Evolutionary conservation across 1,140 invertebrate genomes (phyloP), one percentile per base, ranked within the genome.

Genomic region (Meloidogyne chitwoodi): DNA sequence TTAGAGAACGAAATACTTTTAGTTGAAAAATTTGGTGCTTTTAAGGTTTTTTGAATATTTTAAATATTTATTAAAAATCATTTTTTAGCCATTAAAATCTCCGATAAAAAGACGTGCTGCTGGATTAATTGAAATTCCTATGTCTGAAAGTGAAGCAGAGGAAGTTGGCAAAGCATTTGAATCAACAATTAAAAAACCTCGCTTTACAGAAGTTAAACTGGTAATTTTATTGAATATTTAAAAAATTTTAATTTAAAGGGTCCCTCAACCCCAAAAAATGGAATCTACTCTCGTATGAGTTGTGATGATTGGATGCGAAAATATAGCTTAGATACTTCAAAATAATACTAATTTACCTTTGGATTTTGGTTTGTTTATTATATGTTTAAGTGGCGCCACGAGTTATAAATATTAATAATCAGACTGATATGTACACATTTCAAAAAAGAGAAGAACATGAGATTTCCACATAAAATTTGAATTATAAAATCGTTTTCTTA

Each of bases 11-110:
- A 76, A 61, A 27, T 38, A 44, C 27, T 22, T 26, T 44, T 75
- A 48, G 31, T 38, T n/a, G 69, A 65, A 26, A 75, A 31, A 73
- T 76, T 76, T 62, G 75, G 70, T 14, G 75, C 74, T 6, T 76
- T 76, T 31, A 27, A 12, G 74, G 75, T 76, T 22, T 76, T 76
- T 31, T 62, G 10, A 5, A 16, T 26, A 0, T 19, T 77, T 27
- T 22, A 73, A 38, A 38, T 38, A 38, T 38, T 38, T 31, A 61
- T 77, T 38, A 16, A 12, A 12, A n/a, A 24, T 24, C 6, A 29
- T 62, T n/a, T 24, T 74, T 16, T 41, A 75, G 71, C 71, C 56
- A 73, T 34, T 34, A 63, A 56, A 63, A 27, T 64, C 56, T 29
- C 71, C 56, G 14, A 34, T 73, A 16, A 73, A 73, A 63, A 65